phyloP scores from a whole-genome alignment of 1,140 invertebrate genomes.

The Zaprionus africanus region DNA sequence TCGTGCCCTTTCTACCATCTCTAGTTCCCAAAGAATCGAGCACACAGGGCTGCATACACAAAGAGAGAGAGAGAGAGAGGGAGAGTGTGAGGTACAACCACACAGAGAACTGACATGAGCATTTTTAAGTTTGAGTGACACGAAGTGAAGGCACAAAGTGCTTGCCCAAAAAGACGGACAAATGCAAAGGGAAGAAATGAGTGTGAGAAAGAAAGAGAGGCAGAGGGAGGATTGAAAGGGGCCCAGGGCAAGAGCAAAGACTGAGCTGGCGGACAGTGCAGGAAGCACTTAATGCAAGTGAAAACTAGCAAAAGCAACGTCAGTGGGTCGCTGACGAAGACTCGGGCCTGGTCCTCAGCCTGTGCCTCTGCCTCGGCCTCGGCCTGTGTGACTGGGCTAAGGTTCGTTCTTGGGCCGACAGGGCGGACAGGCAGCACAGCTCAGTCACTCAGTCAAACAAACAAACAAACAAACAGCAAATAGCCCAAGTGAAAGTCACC shows the following conservation, averaged over 20 bases:
- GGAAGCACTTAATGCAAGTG: constrained; percentile 78
- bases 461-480: constrained; percentile 52
- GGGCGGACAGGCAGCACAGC: constrained; percentile 34
- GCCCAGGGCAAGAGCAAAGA: constrained; percentile 3
- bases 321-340: constrained; percentile 61
- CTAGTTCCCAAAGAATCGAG: neutral
- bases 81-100: neutral
- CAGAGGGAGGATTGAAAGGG: neutral
- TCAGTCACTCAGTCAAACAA: constrained; percentile 69
- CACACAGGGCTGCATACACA: constrained; percentile 6
- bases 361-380: constrained; percentile 4
- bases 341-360: constrained; percentile 45
- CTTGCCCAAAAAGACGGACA: constrained; percentile 36
- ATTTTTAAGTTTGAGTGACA: constrained; percentile 76
- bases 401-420: constrained; percentile 18
- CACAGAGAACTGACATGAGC: constrained; percentile 49
- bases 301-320: constrained; percentile 62
- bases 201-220: too few relatives aligned
- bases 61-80: neutral
- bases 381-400: constrained; percentile 1
- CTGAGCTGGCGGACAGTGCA: constrained; percentile 15
- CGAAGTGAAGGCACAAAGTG: constrained; percentile 73
- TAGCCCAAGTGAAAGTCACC: constrained; percentile 40
- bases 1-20: neutral
- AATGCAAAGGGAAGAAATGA: neutral